A percentile compares a stretch with the other conserved stretches of the same genome.
Evolutionary conservation across 1,140 invertebrate species (phyloP).

Genomic region (Heliconius himera): DNA sequence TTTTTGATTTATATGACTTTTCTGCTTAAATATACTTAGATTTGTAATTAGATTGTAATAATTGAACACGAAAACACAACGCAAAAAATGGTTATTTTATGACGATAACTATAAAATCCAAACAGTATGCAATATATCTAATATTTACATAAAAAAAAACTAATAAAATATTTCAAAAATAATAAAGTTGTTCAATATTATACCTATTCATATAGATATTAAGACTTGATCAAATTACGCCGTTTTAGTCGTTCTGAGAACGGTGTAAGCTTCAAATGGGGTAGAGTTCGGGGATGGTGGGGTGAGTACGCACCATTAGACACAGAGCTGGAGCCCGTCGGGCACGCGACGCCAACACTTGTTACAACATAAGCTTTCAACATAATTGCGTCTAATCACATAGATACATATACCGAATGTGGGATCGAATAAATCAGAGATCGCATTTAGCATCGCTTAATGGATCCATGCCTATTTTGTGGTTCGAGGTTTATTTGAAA

Average conservation of each 20-base stretch:
- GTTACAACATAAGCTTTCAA: conserved; percentile 68
- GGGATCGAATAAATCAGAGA: conserved; percentile 40
- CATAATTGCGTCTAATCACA: conserved; percentile 71
- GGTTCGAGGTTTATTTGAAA: conserved; percentile 18
- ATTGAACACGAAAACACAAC: no score
- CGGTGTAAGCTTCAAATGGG: conserved; percentile 49
- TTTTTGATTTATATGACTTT: no score
- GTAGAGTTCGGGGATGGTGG: conserved; percentile 49
- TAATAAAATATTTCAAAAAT: not conserved
- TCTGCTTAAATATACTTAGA: not conserved
- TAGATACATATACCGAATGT: conserved; percentile 37
- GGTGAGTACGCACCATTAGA: conserved; percentile 73
- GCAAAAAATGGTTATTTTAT: no score
- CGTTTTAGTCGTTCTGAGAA: conserved; percentile 41
- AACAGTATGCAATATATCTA: no score
- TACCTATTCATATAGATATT: not conserved
- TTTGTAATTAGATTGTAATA: not conserved
- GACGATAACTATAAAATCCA: no score
- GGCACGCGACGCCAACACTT: conserved; percentile 69
- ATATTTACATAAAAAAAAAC: not conserved
- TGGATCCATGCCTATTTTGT: conserved; percentile 29
- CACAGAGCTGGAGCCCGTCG: conserved; percentile 52
- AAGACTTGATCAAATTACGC: conserved; percentile 45
- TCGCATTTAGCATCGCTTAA: conserved; percentile 27
- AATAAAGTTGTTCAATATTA: not conserved